Evolutionary conservation across 2,113 vertebrate genomes (phyloP).

Genomic region (Sarotherodon lohbergeri): DNA sequence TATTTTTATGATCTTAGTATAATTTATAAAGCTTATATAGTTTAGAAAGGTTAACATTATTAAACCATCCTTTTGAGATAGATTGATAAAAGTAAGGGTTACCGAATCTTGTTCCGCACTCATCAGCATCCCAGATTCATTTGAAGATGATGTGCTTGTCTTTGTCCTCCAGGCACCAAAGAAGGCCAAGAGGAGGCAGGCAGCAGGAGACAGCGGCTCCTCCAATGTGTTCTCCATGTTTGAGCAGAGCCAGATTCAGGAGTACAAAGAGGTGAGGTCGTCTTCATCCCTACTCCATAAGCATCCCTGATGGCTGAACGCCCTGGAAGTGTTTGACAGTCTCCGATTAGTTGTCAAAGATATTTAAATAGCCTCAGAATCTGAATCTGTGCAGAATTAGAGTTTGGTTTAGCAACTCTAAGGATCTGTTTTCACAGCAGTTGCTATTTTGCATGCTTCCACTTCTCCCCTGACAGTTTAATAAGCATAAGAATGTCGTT

Average conservation of each 20-base stretch:
- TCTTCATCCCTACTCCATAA: not conserved
- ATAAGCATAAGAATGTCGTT: conserved; percentile 40
- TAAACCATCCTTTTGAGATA: not conserved
- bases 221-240: conserved; percentile 96
- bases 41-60: not conserved
- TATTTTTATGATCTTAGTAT: not conserved
- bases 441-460: conserved; percentile 5
- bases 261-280: conserved; percentile 88
- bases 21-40: not conserved
- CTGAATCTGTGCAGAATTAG: not conserved
- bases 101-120: not conserved
- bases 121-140: not conserved
- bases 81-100: accelerated
- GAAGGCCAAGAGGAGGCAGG: conserved; percentile 87
- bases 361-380: not conserved
- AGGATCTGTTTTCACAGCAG: conserved; percentile 35
- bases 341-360: not conserved
- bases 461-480: conserved; percentile 20
- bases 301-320: not conserved
- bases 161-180: conserved; percentile 80
- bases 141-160: not conserved
- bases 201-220: conserved; percentile 75
- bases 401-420: not conserved
- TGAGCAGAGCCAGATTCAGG: conserved; percentile 94
- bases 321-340: not conserved